These are phyloP conservation scores for Bubo bubo DNA, from an alignment of 2,113 vertebrate genomes.

Conservation along the genomic window DNA sequence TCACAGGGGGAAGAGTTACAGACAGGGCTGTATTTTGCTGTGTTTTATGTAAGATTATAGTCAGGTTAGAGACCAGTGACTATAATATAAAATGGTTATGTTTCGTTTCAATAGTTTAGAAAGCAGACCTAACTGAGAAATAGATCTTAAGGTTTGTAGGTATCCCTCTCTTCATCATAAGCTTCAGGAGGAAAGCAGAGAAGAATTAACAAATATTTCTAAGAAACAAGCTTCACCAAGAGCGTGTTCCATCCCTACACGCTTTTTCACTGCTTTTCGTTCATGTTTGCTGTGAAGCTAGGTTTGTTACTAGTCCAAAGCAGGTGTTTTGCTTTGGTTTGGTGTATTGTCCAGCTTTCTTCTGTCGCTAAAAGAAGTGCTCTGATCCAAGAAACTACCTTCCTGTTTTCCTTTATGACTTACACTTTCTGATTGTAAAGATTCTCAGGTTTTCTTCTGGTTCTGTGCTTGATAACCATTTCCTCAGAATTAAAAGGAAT, in stretches of 20 bases:
- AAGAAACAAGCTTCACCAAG: not conserved
- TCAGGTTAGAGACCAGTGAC: not conserved
- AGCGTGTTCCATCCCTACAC: rapidly evolving
- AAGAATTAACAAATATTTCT: not conserved
- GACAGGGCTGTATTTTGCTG: not conserved
- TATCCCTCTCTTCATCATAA: not conserved
- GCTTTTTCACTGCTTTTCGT: not conserved
- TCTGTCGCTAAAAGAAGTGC: rapidly evolving
- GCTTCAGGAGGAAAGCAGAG: not conserved
- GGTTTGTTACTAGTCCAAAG: not conserved
- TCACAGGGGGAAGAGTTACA: not conserved
- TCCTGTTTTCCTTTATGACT: not conserved
- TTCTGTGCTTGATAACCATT: not conserved
- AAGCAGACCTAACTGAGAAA: not conserved
- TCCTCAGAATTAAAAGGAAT: not conserved
- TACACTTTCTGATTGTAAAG: not conserved
- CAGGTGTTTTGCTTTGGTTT: not conserved
- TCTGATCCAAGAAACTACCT: not conserved
- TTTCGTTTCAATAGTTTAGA: not conserved
- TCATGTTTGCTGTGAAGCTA: not conserved
- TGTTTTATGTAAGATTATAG: not conserved
- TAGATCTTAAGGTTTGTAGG: rapidly evolving
- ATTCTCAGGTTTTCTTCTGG: not conserved
- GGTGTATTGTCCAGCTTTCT: not conserved
- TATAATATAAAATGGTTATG: rapidly evolving